Conservation (phyloP, 1,140 invertebrate species). For the Stegodyphus dumicola region DNA sequence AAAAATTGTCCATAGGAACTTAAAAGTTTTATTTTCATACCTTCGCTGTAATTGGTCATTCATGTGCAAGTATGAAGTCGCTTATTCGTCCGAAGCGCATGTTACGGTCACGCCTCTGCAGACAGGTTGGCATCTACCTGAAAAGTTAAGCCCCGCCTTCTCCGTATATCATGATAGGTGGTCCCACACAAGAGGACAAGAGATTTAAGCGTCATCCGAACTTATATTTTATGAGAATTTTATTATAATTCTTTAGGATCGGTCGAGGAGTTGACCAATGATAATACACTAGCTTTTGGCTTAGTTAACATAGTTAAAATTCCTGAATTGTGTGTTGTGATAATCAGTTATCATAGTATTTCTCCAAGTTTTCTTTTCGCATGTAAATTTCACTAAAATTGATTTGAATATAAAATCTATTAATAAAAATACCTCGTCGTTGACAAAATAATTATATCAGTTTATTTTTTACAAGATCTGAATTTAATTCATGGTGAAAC, state of each 20-base stretch:
- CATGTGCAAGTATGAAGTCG: slow-evolving; percentile 12
- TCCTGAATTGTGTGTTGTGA: too few species aligned
- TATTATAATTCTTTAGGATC: slow-evolving; percentile 31
- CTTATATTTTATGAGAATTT: background rate
- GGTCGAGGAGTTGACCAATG: background rate
- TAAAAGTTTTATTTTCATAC: background rate
- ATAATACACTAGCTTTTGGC: too few species aligned
- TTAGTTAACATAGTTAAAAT: too few species aligned
- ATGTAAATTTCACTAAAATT: too few species aligned
- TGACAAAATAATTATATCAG: too few species aligned
- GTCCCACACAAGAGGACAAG: background rate
- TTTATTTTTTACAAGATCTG: too few species aligned
- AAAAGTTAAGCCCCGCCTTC: slow-evolving; percentile 26
- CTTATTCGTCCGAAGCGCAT: slow-evolving; percentile 33
- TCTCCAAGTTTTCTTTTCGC: too few species aligned
- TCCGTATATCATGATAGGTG: slow-evolving; percentile 26
- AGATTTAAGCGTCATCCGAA: background rate
- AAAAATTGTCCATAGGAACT: slow-evolving; percentile 17
- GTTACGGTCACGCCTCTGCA: slow-evolving; percentile 46
- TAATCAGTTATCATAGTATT: too few species aligned
- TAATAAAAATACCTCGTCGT: too few species aligned
- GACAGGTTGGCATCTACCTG: slow-evolving; percentile 58
- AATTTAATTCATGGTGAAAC: too few species aligned
- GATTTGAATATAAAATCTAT: too few species aligned
- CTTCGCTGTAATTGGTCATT: slow-evolving; percentile 37